Evolutionary conservation across 2,113 vertebrate genomes (phyloP).

Genomic region (Lamprotornis superbus): DNA sequence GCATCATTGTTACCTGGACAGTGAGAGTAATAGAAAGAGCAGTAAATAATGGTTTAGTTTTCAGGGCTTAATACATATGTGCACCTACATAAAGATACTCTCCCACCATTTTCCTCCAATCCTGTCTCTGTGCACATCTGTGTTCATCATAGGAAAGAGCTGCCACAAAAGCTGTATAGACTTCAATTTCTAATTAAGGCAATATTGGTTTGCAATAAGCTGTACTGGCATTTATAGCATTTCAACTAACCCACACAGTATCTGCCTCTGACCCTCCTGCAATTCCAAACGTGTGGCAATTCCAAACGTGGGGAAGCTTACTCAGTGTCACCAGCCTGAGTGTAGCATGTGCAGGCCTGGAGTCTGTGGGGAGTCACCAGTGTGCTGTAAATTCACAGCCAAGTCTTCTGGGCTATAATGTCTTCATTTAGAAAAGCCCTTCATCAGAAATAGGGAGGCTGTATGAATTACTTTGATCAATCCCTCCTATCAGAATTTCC

Average conservation of each 20-base stretch:
- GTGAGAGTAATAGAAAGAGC: neutral
- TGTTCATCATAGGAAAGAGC: neutral
- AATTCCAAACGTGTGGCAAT: neutral
- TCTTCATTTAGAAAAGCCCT: neutral
- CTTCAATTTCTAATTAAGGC: neutral
- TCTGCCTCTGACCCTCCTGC: neutral
- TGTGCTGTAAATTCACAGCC: conserved; percentile 9
- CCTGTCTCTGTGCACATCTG: neutral
- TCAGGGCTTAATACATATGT: neutral
- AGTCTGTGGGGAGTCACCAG: neutral
- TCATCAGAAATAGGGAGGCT: neutral
- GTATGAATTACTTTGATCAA: neutral
- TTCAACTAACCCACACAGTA: neutral
- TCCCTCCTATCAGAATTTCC: neutral
- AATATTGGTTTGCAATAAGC: neutral
- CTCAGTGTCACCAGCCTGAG: neutral
- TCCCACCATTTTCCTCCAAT: neutral
- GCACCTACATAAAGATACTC: neutral
- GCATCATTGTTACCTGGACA: neutral
- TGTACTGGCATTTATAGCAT: neutral
- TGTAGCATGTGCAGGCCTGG: neutral
- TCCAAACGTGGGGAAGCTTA: neutral
- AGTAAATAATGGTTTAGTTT: neutral
- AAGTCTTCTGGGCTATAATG: neutral
- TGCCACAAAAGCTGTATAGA: neutral